Evolutionary conservation across 2,888 invertebrate genomes (phyloP).

Genomic region (Pachymerium ferrugineum): DNA sequence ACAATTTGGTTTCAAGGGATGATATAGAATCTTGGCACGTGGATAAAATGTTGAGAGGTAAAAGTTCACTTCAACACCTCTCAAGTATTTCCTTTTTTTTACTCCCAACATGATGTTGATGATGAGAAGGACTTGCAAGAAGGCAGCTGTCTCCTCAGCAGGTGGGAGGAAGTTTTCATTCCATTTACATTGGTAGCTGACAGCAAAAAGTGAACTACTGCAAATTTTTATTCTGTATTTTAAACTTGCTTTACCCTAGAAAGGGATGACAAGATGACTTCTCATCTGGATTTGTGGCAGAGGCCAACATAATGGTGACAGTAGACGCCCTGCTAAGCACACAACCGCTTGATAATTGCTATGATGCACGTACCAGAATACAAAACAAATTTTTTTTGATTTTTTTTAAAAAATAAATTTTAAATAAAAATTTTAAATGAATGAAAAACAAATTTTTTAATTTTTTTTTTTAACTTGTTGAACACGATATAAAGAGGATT

Average conservation of each 20-base stretch:
- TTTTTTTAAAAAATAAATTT: no score
- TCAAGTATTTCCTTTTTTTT: not conserved
- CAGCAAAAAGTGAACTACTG: not conserved
- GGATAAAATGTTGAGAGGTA: not conserved
- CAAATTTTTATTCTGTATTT: not conserved
- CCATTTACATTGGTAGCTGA: not conserved
- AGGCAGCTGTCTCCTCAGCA: conserved; percentile 9
- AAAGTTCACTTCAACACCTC: not conserved
- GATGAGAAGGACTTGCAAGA: not conserved
- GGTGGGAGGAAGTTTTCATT: not conserved
- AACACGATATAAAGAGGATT: no score
- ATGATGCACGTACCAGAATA: not conserved
- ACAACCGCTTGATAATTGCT: conserved; percentile 1
- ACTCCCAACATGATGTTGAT: not conserved
- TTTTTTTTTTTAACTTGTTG: not conserved
- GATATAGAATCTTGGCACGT: not conserved
- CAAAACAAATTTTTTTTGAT: no score
- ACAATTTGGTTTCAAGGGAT: not conserved
- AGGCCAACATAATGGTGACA: conserved; percentile 4
- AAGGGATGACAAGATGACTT: not conserved
- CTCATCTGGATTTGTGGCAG: not conserved
- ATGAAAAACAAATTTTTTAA: not conserved
- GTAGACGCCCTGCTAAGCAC: not conserved
- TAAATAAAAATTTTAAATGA: not conserved
- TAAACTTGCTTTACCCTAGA: not conserved